Evolutionary conservation across 2,888 invertebrate species (phyloP).

Genomic region (Anticlea derivata): DNA sequence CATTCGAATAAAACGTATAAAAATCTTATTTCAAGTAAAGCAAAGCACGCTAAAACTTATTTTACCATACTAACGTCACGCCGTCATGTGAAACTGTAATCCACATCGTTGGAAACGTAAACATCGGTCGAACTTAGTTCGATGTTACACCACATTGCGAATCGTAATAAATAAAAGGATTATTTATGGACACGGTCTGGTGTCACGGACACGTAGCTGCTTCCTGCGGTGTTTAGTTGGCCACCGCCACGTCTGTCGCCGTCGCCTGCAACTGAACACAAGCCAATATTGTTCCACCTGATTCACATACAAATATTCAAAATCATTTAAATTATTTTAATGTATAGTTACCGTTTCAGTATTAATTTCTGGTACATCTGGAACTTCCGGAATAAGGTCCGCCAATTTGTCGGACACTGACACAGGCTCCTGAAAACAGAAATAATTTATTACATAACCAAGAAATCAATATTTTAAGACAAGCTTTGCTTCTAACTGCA

Average conservation of each 20-base stretch:
- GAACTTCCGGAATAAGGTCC: slow-evolving; percentile 73
- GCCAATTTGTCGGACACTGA: slow-evolving; percentile 69
- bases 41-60: slow-evolving; percentile 83
- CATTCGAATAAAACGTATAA: slow-evolving; percentile 81
- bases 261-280: slow-evolving; percentile 57
- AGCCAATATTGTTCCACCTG: neutral
- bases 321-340: neutral
- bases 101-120: slow-evolving; percentile 64
- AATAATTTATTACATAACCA: neutral
- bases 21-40: slow-evolving; percentile 81
- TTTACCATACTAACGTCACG: slow-evolving; percentile 74
- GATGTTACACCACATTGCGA: slow-evolving; percentile 68
- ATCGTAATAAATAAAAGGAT: slow-evolving; percentile 79
- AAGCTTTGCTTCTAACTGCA: neutral
- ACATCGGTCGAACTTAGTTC: slow-evolving; percentile 77
- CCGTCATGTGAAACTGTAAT: slow-evolving; percentile 72
- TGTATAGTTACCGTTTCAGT: slow-evolving; percentile 61
- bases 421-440: slow-evolving; percentile 63
- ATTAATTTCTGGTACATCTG: slow-evolving; percentile 70
- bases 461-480: neutral
- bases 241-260: slow-evolving; percentile 60
- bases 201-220: slow-evolving; percentile 45
- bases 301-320: neutral
- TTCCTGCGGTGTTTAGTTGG: slow-evolving; percentile 53
- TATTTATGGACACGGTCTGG: slow-evolving; percentile 57